Base-by-base conservation (phyloP, 2,797 vertebrate genomes). In the Fratercula arctica region DNA sequence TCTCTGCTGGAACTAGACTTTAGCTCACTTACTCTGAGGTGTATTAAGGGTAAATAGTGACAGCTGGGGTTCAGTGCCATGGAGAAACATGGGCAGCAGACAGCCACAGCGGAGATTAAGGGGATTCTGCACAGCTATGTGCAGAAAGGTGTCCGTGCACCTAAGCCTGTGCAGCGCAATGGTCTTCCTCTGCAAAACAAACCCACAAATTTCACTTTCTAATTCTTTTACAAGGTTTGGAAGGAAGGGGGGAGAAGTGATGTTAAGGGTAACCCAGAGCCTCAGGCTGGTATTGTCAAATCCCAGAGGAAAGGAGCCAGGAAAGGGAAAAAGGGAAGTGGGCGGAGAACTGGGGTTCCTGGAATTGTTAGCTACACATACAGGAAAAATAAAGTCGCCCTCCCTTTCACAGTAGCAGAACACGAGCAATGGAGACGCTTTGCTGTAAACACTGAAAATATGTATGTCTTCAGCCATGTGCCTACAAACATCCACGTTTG, bases 281-380 rank as follows among this genome's bases (percentile, higher is more conserved):
- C 68, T 73, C 31, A 37, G 60, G 28, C 4, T 59, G 31, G 8
- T 68, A 29, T 4, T 82, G 25, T 87, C 35, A 84, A 89, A 89
- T 64, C 75, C 72, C 76, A 83, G 39, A 85, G 89, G 89, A 95
- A 78, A 91, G n/a, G 59, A 96, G 69, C 20, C 93, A 91, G 96
- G 92, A 96, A 96, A 90, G 61, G 35, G 35, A 45, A 77, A 90
- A 93, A n/a, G 69, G 95, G 93, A 97, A 96, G 82, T 76, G 82
- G 92, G 96, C 93, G 96, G 92, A 66, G 90, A 84, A 16, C 26
- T 72, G 26, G 17, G 12, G 66, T 96, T 97, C 94, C 96, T 91
- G 90, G 94, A 92, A 96, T 97, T 97, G 96, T 97, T 92, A 81
- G 51, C 33, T 69, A 26, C 23, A 28, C 41, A 23, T 37, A 87